Percentiles rank a stretch among this genome's conserved stretches.
These are phyloP conservation scores for Collichthys lucidus DNA, from an alignment of 2,113 vertebrate genomes.

Conservation along the genomic window DNA sequence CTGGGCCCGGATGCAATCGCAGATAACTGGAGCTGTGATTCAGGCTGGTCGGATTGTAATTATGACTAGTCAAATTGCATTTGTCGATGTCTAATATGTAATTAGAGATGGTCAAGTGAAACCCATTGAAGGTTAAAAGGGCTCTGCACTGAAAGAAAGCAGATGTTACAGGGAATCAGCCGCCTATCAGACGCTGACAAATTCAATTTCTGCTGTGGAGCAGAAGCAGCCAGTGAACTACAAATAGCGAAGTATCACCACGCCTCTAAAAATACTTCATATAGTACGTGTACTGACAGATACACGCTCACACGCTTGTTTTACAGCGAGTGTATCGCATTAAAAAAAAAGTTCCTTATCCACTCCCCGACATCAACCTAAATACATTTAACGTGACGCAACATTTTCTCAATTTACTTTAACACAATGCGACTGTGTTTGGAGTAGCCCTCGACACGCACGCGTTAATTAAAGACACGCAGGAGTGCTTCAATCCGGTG, in stretches of 20 bases:
- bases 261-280: background rate
- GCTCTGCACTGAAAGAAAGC: too few species aligned
- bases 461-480: conserved; percentile 66
- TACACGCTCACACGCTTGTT: background rate
- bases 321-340: background rate
- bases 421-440: conserved; percentile 13
- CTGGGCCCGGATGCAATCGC: background rate
- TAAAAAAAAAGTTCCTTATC: background rate
- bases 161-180: background rate
- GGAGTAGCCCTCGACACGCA: conserved; percentile 48
- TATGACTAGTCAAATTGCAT: background rate
- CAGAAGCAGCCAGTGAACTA: conserved; percentile 3
- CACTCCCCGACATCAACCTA: background rate
- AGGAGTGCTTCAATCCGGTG: conserved; percentile 48
- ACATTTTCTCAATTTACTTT: conserved; percentile 22
- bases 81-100: background rate
- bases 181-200: too few species aligned
- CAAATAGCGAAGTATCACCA: background rate
- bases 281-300: background rate
- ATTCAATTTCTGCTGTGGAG: background rate
- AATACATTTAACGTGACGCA: background rate
- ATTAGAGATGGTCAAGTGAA: background rate
- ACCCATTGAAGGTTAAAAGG: background rate
- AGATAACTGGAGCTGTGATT: background rate
- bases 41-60: background rate